Percentiles rank a stretch among this genome's conserved stretches.
Evolutionary conservation across 2,113 vertebrate species (phyloP).

Genomic region (Baryphthengus martii): DNA sequence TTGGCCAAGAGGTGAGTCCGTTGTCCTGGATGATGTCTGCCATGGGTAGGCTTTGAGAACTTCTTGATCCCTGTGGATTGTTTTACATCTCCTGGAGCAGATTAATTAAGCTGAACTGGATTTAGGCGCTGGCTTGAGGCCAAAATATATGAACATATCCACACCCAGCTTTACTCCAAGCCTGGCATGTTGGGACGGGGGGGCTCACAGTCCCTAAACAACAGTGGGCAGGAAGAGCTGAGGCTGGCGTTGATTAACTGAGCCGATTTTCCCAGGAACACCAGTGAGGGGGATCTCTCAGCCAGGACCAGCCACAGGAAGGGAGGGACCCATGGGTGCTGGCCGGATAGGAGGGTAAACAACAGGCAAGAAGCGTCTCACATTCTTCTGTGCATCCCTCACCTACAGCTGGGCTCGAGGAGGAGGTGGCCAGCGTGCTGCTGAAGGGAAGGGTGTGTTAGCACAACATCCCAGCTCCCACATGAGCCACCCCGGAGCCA

Average conservation of each 20-base stretch:
- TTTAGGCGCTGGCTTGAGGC: rapidly evolving
- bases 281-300: neutral
- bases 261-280: neutral
- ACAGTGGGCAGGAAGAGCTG: neutral
- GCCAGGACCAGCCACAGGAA: neutral
- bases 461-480: neutral
- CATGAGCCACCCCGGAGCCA: neutral
- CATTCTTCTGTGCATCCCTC: conserved; percentile 44
- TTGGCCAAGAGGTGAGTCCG: neutral
- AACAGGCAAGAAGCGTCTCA: neutral
- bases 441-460: neutral
- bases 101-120: neutral
- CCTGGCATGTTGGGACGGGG: rapidly evolving
- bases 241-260: neutral
- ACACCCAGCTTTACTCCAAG: neutral
- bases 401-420: conserved; percentile 36
- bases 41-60: neutral
- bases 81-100: neutral
- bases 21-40: neutral
- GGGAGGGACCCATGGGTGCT: neutral
- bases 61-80: neutral
- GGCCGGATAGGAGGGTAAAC: neutral
- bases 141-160: neutral
- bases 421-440: neutral
- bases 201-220: neutral